Conservation (phyloP, 2,888 invertebrate species). For the Andrena marginata region DNA sequence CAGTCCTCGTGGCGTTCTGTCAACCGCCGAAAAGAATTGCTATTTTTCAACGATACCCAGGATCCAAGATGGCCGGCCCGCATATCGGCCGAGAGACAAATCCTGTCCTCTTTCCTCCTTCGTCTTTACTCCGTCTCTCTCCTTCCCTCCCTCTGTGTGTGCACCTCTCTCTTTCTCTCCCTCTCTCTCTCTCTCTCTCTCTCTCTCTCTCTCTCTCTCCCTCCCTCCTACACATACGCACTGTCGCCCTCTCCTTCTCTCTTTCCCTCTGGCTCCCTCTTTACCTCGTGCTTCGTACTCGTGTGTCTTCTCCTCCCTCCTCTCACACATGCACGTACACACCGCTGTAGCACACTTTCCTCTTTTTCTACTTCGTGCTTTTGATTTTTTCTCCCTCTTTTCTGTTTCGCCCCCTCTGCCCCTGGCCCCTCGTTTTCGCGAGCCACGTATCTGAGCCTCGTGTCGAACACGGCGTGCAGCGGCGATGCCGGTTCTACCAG, state of each 20-base stretch:
- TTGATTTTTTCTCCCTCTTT: conserved; percentile 20
- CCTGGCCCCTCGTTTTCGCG: conserved; percentile 32
- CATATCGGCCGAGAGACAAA: conserved; percentile 74
- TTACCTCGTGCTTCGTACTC: conserved; percentile 42
- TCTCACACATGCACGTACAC: background rate
- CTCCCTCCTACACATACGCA: conserved; percentile 28
- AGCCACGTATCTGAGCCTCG: conserved; percentile 59
- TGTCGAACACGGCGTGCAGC: conserved; percentile 69
- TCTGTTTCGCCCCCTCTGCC: background rate
- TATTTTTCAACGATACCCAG: conserved; percentile 81
- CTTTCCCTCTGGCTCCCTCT: conserved; percentile 53
- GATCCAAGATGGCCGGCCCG: conserved; percentile 83
- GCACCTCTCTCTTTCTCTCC: conserved; percentile 17
- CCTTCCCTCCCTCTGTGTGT: conserved; percentile 21
- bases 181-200: conserved; percentile 41
- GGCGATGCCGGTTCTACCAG: conserved; percentile 54
- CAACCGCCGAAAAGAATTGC: conserved; percentile 76
- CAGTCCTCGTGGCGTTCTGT: conserved; percentile 74
- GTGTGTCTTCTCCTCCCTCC: conserved; percentile 29
- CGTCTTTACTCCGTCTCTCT: conserved; percentile 36
- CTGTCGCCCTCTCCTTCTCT: conserved; percentile 29
- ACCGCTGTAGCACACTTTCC: background rate
- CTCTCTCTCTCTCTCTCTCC: conserved; percentile 40
- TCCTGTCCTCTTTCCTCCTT: conserved; percentile 68
- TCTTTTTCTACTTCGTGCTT: conserved; percentile 25